Evolutionary conservation across 2,888 invertebrate species (phyloP), one percentile per base, ranked within the genome.

Genomic region (Reticulitermes lucifugus): DNA sequence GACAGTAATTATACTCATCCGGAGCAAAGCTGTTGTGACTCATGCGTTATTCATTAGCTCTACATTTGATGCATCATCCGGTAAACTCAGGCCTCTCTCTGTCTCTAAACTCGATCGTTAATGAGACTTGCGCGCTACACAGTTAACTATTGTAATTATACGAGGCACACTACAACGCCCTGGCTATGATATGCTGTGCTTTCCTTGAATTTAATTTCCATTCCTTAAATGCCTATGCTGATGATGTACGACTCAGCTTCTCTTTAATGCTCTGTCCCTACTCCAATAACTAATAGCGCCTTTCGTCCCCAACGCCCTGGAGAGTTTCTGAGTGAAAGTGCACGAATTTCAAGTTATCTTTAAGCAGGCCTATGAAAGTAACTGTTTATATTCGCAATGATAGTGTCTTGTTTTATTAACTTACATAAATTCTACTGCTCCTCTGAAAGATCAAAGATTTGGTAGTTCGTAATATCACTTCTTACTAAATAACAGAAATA

Each of bases 141-240:
- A 14, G 73, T 73, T 41, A 73, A 73, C 41, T 73, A 73, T 73
- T 73, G 73, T 73, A 41, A 73, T 41, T 65, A 25, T n/a, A 65
- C n/a, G n/a, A n/a, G 65, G 25, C n/a, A 65, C 65, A 65, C 14
- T 65, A 25, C 65, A n/a, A 65, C 65, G n/a, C 65, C 9, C 7
- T 6, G n/a, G 14, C 7, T 65, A 65, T 65, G 65, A 65, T 25
- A 25, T 21, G 73, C 22, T 14, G 41, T 9, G 9, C 29, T 41
- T 35, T 41, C 73, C 73, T 73, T 18, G 41, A 73, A 73, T 73
- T 73, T 73, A 73, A 73, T 73, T 14, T 73, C 41, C 73, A 73
- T 73, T 73, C 73, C 73, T 73, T 35, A 21, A 14, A 73, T 73
- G 41, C 41, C 73, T 29, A 21, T 41, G 35, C 7, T 73, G 29